Evolutionary conservation across 2,797 vertebrate species (phyloP).

Genomic region (Sebastolobus altivelis): DNA sequence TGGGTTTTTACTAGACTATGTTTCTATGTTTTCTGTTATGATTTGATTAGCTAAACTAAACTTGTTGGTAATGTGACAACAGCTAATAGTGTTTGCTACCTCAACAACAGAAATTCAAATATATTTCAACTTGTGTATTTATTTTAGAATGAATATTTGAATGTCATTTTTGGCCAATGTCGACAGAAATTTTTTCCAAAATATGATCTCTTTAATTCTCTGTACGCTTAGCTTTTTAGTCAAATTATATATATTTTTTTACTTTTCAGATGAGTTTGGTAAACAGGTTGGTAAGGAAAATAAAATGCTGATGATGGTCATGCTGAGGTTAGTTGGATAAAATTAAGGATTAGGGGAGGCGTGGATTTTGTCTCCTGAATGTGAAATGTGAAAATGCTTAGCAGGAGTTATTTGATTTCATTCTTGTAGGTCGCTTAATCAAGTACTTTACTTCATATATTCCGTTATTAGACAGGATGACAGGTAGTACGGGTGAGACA

Average conservation of each 20-base stretch:
- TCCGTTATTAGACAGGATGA: neutral
- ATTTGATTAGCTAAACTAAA: too few species aligned
- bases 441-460: neutral
- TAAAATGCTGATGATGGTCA: neutral
- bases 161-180: neutral
- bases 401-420: neutral
- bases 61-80: too few species aligned
- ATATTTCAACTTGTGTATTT: neutral
- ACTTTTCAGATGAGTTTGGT: neutral
- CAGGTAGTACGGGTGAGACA: neutral
- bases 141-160: neutral
- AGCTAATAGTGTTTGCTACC: neutral
- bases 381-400: neutral
- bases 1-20: neutral
- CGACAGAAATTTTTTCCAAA: neutral
- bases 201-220: neutral
- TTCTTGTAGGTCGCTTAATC: neutral
- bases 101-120: neutral
- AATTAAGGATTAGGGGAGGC: neutral
- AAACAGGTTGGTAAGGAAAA: neutral
- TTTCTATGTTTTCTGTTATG: neutral
- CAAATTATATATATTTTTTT: neutral
- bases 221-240: neutral
- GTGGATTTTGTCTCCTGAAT: neutral
- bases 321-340: neutral